Base-by-base conservation (phyloP, 2,888 invertebrate genomes). In the Druceiella hillmani region DNA sequence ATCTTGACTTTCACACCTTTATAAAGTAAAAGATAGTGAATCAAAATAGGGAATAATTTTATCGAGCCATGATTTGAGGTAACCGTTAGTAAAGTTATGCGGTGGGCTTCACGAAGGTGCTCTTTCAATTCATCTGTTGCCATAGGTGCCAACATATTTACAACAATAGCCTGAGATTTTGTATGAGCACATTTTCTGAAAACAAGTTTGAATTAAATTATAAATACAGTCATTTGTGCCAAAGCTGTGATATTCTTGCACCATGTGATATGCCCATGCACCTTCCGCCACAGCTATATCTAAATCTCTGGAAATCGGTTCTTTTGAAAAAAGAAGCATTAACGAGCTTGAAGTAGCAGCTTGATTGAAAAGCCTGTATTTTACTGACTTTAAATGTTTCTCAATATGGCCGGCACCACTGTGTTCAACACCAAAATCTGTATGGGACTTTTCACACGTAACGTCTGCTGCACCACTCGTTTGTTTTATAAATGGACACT, bases 401-500 rank as follows among this genome's bases (percentile, higher is more conserved):
- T 20, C 22, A 20, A 20, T 20, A n/a, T 20, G 35, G 27, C 41
- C 20, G 24, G 41, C 41, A 30, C 43, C 41, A 44, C 32, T 30
- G 25, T 42, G 31, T 17, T 28, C 13, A 5, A 10, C 9, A 9
- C 5, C 37, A n/a, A n/a, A n/a, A n/a, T n/a, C n/a, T n/a, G n/a
- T n/a, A n/a, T n/a, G n/a, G n/a, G n/a, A n/a, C n/a, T n/a, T n/a
- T n/a, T n/a, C n/a, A n/a, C n/a, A n/a, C n/a, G n/a, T n/a, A n/a
- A n/a, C n/a, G n/a, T n/a, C n/a, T n/a, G n/a, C 7, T 9, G 37
- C 29, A 39, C 36, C 39, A 44, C 41, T 46, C 25, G 28, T 48
- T 48, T 49, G 44, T 36, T 50, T 49, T 27, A 52, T 51, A 51
- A 53, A 52, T 17, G 49, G 52, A 40, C 51, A 52, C 40, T 50